phyloP scores from a whole-genome alignment of 2,888 invertebrate species.

The Caenorhabditis sp. region DNA sequence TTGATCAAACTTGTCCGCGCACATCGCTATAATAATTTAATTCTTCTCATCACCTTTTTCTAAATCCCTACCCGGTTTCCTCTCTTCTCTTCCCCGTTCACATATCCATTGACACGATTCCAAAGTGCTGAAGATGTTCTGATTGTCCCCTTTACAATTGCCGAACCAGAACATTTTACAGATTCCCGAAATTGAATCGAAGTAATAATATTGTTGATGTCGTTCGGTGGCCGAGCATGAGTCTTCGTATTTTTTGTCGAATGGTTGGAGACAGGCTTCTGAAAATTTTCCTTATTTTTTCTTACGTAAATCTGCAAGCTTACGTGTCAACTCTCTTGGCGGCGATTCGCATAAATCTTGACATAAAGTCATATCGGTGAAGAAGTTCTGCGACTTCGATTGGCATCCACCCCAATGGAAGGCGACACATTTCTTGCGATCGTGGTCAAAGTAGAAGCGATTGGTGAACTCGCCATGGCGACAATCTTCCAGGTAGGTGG shows the following conservation, averaged over 20 bases:
- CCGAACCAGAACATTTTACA: conserved; percentile 70
- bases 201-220: conserved; percentile 63
- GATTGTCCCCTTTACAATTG: conserved; percentile 60
- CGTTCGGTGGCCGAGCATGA: conserved; percentile 23
- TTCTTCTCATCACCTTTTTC: neutral
- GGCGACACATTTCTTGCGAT: conserved; percentile 53
- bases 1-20: conserved; percentile 62
- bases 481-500: conserved; percentile 62
- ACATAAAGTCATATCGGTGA: conserved; percentile 51
- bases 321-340: conserved; percentile 52
- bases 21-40: conserved; percentile 42
- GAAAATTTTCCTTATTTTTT: no score
- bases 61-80: conserved; percentile 48
- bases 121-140: conserved; percentile 64
- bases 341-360: conserved; percentile 58
- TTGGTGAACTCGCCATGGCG: conserved; percentile 59
- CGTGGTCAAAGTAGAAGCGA: conserved; percentile 65
- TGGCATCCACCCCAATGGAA: conserved; percentile 68
- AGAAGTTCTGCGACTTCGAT: conserved; percentile 58
- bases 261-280: conserved; percentile 61
- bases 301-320: conserved; percentile 10
- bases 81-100: conserved; percentile 55
- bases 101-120: conserved; percentile 69
- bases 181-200: conserved; percentile 49
- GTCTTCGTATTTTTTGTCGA: conserved; percentile 47